A percentile compares a stretch with the other conserved stretches of the same genome.
phyloP scores from a whole-genome alignment of 1,140 invertebrate species.

The Drosophila leontia region DNA sequence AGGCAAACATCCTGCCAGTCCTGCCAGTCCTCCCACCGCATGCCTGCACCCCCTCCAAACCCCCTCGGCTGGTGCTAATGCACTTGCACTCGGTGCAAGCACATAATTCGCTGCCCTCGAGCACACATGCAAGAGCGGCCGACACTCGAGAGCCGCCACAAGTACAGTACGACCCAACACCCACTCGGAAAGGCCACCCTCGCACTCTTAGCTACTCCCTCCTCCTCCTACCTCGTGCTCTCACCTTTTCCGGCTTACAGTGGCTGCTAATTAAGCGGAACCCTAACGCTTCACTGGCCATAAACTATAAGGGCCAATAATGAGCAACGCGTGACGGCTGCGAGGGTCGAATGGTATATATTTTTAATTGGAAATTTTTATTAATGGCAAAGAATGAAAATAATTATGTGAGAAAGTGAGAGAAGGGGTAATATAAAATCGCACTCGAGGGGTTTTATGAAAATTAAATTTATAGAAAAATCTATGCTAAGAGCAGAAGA shows the following conservation, averaged over 20 bases:
- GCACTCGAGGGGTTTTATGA: slow-evolving; percentile 1
- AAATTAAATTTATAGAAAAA: background rate
- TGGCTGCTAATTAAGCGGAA: slow-evolving; percentile 51
- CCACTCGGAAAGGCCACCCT: slow-evolving; percentile 23
- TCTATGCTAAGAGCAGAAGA: background rate
- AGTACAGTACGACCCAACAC: slow-evolving; percentile 38
- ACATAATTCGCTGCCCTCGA: slow-evolving; percentile 79
- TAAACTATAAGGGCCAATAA: slow-evolving; percentile 41
- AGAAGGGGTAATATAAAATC: background rate
- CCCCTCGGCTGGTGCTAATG: slow-evolving; percentile 67
- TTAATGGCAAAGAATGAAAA: slow-evolving; percentile 22
- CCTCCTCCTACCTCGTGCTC: background rate
- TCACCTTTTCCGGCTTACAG: slow-evolving; percentile 45
- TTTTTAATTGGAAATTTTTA: slow-evolving; percentile 43
- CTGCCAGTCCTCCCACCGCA: slow-evolving; percentile 13
- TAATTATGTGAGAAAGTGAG: slow-evolving; percentile 14
- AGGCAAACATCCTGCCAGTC: slow-evolving; percentile 67
- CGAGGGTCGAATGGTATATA: slow-evolving; percentile 2
- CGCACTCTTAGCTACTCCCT: background rate
- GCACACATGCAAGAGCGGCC: slow-evolving; percentile 61
- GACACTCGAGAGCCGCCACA: slow-evolving; percentile 56
- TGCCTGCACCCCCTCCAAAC: slow-evolving; percentile 15
- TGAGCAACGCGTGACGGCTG: slow-evolving; percentile 15
- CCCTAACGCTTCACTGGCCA: slow-evolving; percentile 40
- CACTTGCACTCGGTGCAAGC: slow-evolving; percentile 79